These are phyloP conservation scores for Nomada ferruginata DNA, from an alignment of 2,888 invertebrate genomes.

Conservation along the genomic window DNA sequence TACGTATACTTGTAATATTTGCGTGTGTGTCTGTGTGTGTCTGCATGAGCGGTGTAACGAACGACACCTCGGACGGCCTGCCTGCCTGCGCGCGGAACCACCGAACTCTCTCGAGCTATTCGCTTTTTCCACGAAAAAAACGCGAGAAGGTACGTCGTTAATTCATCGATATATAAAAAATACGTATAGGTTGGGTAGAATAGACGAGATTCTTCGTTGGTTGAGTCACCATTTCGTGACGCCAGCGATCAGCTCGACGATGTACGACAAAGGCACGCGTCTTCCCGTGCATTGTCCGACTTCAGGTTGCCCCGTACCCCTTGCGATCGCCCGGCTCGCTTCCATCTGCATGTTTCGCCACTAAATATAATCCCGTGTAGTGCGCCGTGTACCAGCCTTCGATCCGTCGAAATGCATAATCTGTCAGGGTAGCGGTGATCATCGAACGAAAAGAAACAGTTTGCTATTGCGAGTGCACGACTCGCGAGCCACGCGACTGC, in stretches of 20 bases:
- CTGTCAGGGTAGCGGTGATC: background rate
- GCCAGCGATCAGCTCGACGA: conserved; percentile 65
- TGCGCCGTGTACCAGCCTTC: background rate
- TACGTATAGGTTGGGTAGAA: conserved; percentile 62
- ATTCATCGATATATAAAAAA: conserved; percentile 68
- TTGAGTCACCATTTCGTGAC: conserved; percentile 59
- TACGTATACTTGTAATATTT: background rate
- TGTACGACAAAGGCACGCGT: conserved; percentile 32
- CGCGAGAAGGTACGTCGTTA: conserved; percentile 61
- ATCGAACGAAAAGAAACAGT: background rate
- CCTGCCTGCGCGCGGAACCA: conserved; percentile 50
- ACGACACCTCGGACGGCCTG: conserved; percentile 58
- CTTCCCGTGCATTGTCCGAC: background rate
- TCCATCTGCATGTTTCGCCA: background rate
- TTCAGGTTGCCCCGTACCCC: background rate
- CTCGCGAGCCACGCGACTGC: background rate
- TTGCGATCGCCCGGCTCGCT: conserved; percentile 18
- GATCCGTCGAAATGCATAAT: background rate
- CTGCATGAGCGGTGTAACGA: conserved; percentile 36
- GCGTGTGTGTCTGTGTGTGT: background rate
- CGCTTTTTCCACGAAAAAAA: conserved; percentile 62
- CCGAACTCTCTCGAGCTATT: conserved; percentile 58
- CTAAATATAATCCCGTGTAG: background rate
- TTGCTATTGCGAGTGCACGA: background rate
- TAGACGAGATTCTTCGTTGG: conserved; percentile 72